Base-by-base conservation (phyloP, 1,140 invertebrate species). In the Odontomachus brunneus region DNA sequence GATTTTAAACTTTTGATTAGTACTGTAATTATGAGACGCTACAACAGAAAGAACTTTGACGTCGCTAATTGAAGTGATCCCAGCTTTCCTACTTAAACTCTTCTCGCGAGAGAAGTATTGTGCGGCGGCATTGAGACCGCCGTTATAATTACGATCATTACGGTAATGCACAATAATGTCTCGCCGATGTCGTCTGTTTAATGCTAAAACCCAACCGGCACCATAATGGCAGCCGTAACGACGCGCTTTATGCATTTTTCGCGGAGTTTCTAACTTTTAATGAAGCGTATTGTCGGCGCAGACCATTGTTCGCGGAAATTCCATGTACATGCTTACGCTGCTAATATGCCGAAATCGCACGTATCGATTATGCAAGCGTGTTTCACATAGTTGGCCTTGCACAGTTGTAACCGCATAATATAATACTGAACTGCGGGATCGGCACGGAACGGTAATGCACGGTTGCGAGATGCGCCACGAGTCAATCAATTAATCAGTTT, bases 301-400 rank as follows among this genome's bases (percentile, higher is more conserved):
- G 14, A 3, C 22, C 3, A 69, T 80, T 80, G 51, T 59, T 67
- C 19, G 63, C 2, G 12, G 22, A 80, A 80, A 80, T 44, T 57
- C 33, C 38, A n/a, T n/a, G 19, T 67, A 55, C n/a, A 53, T 57
- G 53, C 67, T 83, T 67, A 53, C 12, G 26, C 17, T 51, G 14
- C 17, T 67, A 51, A 59, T 62, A 44, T 26, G 49, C 24, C 60
- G 53, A 75, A 85, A 85, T 74, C 33, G n/a, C 53, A 75, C 33
- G 29, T 85, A 76, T 76, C 49, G 82, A 84, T 85, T 85, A 29
- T 53, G 29, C 29, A 48, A 83, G 53, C 81, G 69, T 62, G 81
- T 83, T 84, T 85, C 65, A 80, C 82, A 74, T 84, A 69, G 82
- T 85, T 85, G 63, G 63, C 33, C 71, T 76, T 84, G 62, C 55